Evolutionary conservation across 64 coral and sea anemone genomes (phyloP), one percentile per base, ranked within the genome.

Genomic region (Astreopora myriophthalma): DNA sequence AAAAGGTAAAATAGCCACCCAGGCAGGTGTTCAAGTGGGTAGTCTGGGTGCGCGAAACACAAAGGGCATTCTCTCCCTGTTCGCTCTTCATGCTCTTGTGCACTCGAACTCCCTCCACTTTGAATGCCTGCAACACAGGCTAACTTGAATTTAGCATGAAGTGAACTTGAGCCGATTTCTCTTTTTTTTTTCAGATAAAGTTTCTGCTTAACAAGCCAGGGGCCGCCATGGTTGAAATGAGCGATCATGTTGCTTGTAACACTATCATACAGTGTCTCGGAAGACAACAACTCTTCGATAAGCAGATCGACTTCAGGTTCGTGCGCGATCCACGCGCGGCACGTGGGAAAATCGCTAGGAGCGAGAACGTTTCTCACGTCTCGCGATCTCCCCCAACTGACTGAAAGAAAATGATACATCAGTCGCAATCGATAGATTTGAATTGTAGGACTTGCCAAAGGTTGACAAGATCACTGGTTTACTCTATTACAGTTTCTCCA

Each of bases 191-290:
- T 24, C 31, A 99, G 97, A 85, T 99, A 8, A 99, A 99, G 65
- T 95, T 99, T 38, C 48, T 99, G 80, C 65, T 93, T 48, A 94
- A 89, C 52, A 99, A 99, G 80, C 74, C 36, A 31, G 97, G 97
- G 33, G 86, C 94, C 72, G 97, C 97, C 10, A 99, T 99, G 97
- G 97, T 84, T 5, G 97, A 99, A 80, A 79, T 99, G 93, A 69
- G 79, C 12, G 97, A 99, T 38, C 94, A 96, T 38, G 90, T 96
- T 3, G 94, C 97, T 14, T 99, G 97, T 48, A 96, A 99, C 64
- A 99, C 94, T 5, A 74, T 93, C 16, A 93, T 99, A 12, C 85
- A 99, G 48, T 87, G 89, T 73, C 82, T 99, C 6, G 70, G 80
- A 40, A 76, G 83, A 63, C 52, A 69, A 23, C 12, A 62, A 23